A percentile compares a stretch with the other conserved stretches of the same genome.
These are phyloP conservation scores for Amniataba percoides DNA, from an alignment of 2,797 vertebrate genomes.

Conservation along the genomic window DNA sequence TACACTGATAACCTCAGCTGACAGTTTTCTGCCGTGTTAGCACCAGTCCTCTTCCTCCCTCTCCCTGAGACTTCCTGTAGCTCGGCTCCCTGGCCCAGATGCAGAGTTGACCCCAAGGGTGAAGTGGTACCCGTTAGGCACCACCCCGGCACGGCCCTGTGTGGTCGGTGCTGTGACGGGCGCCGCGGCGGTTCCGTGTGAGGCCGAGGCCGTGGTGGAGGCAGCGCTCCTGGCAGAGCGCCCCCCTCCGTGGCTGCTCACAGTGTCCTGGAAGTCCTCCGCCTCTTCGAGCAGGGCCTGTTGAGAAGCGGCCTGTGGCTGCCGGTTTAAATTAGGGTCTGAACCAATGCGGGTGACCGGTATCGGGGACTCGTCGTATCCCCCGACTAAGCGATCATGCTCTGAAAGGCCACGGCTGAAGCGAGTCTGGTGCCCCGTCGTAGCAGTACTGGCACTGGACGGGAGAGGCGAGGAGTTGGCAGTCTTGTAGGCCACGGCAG, in stretches of 20 bases:
- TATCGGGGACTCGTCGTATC: slow-evolving; percentile 78
- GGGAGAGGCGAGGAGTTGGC: slow-evolving; percentile 93
- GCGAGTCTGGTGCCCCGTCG: slow-evolving; percentile 79
- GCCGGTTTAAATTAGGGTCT: slow-evolving; percentile 89
- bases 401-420: slow-evolving; percentile 93
- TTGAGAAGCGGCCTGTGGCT: slow-evolving; percentile 72
- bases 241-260: slow-evolving; percentile 89
- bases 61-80: slow-evolving; percentile 91
- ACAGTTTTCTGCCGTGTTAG: slow-evolving; percentile 81
- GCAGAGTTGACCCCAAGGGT: slow-evolving; percentile 89
- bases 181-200: slow-evolving; percentile 77
- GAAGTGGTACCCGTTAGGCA: slow-evolving; percentile 97
- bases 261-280: slow-evolving; percentile 93
- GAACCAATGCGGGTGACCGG: slow-evolving; percentile 90
- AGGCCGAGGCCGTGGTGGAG: slow-evolving; percentile 75
- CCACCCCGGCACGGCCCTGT: slow-evolving; percentile 88
- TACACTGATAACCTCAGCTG: slow-evolving; percentile 28
- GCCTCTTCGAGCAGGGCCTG: slow-evolving; percentile 84
- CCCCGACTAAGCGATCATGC: slow-evolving; percentile 88
- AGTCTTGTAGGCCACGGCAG: slow-evolving; percentile 95
- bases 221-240: slow-evolving; percentile 89
- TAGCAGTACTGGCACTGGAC: slow-evolving; percentile 70
- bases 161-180: slow-evolving; percentile 78
- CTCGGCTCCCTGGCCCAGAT: slow-evolving; percentile 80
- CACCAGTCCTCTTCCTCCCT: slow-evolving; percentile 96